Evolutionary conservation across 2,113 vertebrate species (phyloP).

Genomic region (Leiothrix lutea): DNA sequence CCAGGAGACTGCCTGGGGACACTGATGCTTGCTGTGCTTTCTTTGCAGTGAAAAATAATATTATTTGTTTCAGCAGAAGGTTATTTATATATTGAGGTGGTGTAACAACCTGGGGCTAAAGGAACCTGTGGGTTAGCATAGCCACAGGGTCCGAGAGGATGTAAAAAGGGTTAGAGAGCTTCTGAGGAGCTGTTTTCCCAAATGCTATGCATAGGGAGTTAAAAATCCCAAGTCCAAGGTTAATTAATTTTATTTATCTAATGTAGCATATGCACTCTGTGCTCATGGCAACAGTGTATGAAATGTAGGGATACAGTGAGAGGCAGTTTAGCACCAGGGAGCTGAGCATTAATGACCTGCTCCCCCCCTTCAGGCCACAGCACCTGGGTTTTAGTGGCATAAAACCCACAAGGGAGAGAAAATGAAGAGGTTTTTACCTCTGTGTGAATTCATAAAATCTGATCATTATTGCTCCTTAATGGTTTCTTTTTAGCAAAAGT

Average conservation of each 20-base stretch:
- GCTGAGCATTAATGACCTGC: neutral
- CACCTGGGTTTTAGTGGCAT: neutral
- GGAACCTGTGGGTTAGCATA: neutral
- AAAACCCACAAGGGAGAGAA: neutral
- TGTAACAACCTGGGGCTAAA: neutral
- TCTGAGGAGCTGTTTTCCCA: neutral
- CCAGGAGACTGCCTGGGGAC: neutral
- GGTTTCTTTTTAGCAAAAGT: neutral
- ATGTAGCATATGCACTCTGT: neutral
- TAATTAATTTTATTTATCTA: slow-evolving; percentile 26
- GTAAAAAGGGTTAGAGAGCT: neutral
- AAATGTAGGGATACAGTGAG: neutral
- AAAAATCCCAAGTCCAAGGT: neutral
- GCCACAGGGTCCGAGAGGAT: neutral
- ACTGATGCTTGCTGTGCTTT: neutral
- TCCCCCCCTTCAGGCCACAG: neutral
- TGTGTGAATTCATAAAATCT: neutral
- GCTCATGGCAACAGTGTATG: neutral
- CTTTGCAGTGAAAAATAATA: neutral
- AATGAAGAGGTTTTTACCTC: slow-evolving; percentile 8
- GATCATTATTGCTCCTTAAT: neutral
- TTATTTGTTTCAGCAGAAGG: neutral
- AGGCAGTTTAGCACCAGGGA: neutral
- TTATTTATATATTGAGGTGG: neutral
- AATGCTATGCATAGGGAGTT: neutral